Base-by-base conservation (phyloP, 35 echinoderm and acorn worm genomes). In the Chiridota heheva region DNA sequence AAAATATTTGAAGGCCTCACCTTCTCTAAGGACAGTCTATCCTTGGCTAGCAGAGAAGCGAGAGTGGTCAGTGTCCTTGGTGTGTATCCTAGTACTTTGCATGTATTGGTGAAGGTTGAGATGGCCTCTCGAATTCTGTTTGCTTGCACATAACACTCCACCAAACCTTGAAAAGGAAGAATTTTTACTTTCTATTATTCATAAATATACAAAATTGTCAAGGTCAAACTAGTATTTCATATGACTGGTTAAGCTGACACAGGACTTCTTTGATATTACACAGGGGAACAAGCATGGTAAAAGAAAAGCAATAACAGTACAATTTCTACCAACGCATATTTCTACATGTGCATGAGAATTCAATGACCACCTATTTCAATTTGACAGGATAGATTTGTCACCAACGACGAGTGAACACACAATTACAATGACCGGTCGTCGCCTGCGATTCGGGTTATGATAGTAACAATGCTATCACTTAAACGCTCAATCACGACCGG, bases 101-200 rank as follows among this genome's bases (percentile, higher is more conserved):
- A 88, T 1, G 95, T 76, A 63, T 98, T 98, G 45, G 76, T 85
- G 26, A 85, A 86, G 7, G 88, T 98, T 43, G 88, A 88, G 17
- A 88, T 82, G 25, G 95, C 95, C 57, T 98, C 95, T 51, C 88
- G 49, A 25, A 91, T 82, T 26, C 84, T 82, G 34, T 73, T 83
- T 41, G 89, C 89, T 49, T 88, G 88, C 35, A 98, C 77, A 30
- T 92, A 91, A 47, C 95, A 98, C 33, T 98, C 95, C 12, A 98
- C 95, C n/a, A 92, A 58, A 76, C 95, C 95, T 98, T 35, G 13
- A 40, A 55, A 31, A 57, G n/a, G n/a, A n/a, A n/a, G n/a, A n/a
- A n/a, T n/a, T n/a, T n/a, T n/a, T n/a, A 64, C 13, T 42, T 36
- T 29, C 5, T 4, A 69, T 36, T 26, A 60, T 60, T 10, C 47